These are phyloP conservation scores for Dipodomys spectabilis DNA, from an alignment of 2,113 vertebrate genomes.

Conservation along the genomic window DNA sequence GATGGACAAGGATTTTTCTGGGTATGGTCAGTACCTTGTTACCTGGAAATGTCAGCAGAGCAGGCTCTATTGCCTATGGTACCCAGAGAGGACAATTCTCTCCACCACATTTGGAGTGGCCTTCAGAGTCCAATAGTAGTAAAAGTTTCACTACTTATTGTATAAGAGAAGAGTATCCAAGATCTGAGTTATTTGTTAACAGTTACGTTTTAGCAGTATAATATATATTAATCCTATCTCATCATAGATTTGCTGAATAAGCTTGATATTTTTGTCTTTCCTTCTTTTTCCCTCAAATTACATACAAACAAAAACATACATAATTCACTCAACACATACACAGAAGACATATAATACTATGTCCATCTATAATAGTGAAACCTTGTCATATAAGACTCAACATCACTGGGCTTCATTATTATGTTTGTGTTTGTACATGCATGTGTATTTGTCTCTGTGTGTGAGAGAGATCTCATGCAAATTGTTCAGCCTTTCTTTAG, in stretches of 20 bases:
- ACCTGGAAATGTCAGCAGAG: not conserved
- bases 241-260: not conserved
- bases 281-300: not conserved
- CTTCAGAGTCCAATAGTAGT: not conserved
- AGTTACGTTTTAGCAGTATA: not conserved
- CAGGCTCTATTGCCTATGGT: rapidly evolving
- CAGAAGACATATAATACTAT: not conserved
- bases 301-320: not conserved
- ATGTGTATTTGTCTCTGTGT: too few relatives aligned
- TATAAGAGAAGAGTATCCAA: not conserved
- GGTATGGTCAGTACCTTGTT: rapidly evolving
- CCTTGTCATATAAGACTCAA: too few relatives aligned
- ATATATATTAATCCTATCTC: not conserved
- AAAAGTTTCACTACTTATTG: not conserved
- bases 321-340: not conserved
- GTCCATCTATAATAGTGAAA: not conserved
- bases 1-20: not conserved
- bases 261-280: not conserved
- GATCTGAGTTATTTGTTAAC: not conserved
- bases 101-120: not conserved
- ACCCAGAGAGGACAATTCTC: not conserved
- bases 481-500: not conserved
- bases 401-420: too few relatives aligned
- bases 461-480: not conserved
- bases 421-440: too few relatives aligned